Base-by-base conservation (phyloP, 2,113 vertebrate species). In the Lucifuga dentata region DNA sequence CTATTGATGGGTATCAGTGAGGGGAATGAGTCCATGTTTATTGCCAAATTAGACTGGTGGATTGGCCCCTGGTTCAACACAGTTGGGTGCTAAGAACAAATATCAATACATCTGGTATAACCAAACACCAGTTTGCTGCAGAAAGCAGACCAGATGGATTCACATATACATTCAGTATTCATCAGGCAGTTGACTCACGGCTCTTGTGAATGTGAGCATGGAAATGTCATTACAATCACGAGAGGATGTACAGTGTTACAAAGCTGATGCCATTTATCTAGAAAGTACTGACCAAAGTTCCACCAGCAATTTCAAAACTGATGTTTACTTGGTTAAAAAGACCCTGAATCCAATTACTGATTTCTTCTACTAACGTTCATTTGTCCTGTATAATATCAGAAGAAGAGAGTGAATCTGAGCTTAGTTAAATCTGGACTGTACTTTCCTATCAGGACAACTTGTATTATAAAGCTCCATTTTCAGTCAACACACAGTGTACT, bases 141-240 rank as follows among this genome's bases (percentile, higher is more conserved):
- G 19, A 26, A 51, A 76, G 40, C 10, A 41, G 38, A 68, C 56
- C 49, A 45, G 72, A 73, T 56, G 17, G 10, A 59, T 81, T 69
- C 38, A 32, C 59, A 79, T 83, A 78, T 63, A 61, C 68, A 73
- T 78, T 21, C n/a, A 52, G 52, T 64, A 73, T 80, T 73, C 40
- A 82, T 80, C 60, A 62, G 56, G 13, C 36, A 45, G 52, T 64
- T 78, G 63, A 84, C 65, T 80, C 70, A 32, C 21, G 58, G 58
- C 49, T 77, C 45, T 35, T 1, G n/a, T 78, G 57, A 73, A 68
- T 29, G 50, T 64, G 53, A 79, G 35, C 17, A 20, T 7, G 2
- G 56, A 87, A 87, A 89, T 88, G 70, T 70, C 84, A 80, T n/a
- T 73, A 38, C 55, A 74, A 87, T 87, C 83, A 84, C 36, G 41